Evolutionary conservation across 2,113 vertebrate species (phyloP).

Genomic region (Lepus timidus): DNA sequence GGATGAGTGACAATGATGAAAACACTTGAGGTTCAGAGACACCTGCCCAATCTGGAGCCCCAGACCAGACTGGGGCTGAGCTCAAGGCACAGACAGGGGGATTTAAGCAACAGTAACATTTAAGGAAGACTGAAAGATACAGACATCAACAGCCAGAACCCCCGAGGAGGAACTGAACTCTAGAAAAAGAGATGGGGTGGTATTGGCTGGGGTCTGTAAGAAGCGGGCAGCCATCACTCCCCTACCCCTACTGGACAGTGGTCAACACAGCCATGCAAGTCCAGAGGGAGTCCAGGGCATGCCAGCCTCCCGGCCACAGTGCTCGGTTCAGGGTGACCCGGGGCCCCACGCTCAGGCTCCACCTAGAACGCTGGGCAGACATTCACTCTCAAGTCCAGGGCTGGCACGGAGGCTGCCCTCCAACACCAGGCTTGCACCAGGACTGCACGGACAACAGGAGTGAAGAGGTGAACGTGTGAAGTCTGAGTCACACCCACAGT

Average conservation of each 20-base stretch:
- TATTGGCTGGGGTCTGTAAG: rapidly evolving
- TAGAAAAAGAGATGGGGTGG: background rate
- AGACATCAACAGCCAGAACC: background rate
- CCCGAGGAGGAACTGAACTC: background rate
- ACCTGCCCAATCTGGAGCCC: background rate
- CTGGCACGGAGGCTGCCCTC: background rate
- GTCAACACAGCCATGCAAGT: background rate
- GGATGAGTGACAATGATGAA: background rate
- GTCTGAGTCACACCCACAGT: background rate
- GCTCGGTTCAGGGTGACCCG: background rate
- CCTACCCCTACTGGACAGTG: background rate
- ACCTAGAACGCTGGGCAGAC: background rate
- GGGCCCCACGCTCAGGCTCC: background rate
- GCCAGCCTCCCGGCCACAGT: background rate
- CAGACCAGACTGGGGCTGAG: background rate
- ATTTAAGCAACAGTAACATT: background rate
- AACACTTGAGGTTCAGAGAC: background rate
- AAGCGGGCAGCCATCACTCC: background rate
- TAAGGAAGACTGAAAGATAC: background rate
- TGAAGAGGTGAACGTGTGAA: background rate
- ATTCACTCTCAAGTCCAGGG: background rate
- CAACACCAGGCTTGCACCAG: background rate
- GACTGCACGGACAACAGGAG: background rate
- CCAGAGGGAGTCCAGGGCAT: background rate
- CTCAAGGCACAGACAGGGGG: background rate